Percentiles rank a stretch among this genome's conserved stretches.
Conservation (phyloP, 2,888 invertebrate genomes). For the Mythimna impura region DNA sequence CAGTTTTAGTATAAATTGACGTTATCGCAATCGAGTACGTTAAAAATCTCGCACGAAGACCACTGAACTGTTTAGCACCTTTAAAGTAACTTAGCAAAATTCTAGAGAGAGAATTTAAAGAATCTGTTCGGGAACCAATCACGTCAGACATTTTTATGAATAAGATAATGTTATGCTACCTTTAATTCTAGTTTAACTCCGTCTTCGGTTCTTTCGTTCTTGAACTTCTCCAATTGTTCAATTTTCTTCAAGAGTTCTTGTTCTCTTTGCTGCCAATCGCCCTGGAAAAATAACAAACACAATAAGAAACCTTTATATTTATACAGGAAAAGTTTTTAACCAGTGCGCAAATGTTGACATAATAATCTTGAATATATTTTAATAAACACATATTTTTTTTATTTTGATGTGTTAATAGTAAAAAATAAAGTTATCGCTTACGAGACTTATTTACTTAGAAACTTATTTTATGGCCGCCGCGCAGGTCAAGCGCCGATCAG, state of each 20-base stretch:
- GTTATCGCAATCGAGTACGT: too few species aligned
- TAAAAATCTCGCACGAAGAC: not conserved
- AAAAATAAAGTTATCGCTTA: too few species aligned
- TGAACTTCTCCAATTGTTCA: conserved; percentile 81
- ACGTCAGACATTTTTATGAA: not conserved
- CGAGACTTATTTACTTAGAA: too few species aligned
- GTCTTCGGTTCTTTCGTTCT: conserved; percentile 79
- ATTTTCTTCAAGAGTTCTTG: conserved; percentile 83
- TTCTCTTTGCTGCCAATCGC: conserved; percentile 84
- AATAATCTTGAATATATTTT: too few species aligned
- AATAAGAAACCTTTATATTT: too few species aligned
- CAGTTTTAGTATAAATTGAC: too few species aligned
- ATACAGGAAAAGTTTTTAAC: too few species aligned
- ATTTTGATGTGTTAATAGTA: too few species aligned
- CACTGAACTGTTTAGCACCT: not conserved
- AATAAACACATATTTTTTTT: too few species aligned
- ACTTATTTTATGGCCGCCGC: too few species aligned
- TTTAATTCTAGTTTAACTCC: conserved; percentile 81
- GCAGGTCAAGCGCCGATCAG: too few species aligned
- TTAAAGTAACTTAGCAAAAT: not conserved
- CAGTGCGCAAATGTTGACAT: too few species aligned
- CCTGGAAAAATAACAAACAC: conserved; percentile 63
- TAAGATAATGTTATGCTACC: conserved; percentile 64
- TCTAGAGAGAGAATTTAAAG: not conserved
- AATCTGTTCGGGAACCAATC: not conserved